phyloP scores from a whole-genome alignment of 2,888 invertebrate species.

The Lycocerus yunnanus region DNA sequence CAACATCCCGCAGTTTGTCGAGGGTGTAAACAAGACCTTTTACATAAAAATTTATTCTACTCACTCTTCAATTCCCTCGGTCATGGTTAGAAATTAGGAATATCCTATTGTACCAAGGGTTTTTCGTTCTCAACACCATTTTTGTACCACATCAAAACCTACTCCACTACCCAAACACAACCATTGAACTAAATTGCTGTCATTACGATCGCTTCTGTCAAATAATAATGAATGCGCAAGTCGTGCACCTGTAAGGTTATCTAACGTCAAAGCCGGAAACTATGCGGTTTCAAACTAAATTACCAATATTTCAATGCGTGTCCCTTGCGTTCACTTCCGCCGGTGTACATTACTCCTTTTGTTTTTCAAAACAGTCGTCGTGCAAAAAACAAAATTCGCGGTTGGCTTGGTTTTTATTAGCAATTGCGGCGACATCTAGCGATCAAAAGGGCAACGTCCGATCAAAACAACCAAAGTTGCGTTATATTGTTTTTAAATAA shows the following conservation, averaged over 20 bases:
- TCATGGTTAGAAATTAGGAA: conserved; percentile 39
- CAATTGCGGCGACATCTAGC: neutral
- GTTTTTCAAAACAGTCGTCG: neutral
- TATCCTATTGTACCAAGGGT: conserved; percentile 35
- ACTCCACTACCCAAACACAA: conserved; percentile 53
- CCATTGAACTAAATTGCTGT: conserved; percentile 54
- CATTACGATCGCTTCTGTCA: conserved; percentile 11
- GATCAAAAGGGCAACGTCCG: fast-evolving
- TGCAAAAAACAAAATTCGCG: neutral
- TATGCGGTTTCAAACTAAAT: neutral
- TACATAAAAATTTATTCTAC: conserved; percentile 12
- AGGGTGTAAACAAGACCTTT: conserved; percentile 21
- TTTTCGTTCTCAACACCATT: conserved; percentile 51
- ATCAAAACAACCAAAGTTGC: neutral
- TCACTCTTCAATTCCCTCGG: conserved; percentile 42
- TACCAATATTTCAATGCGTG: neutral
- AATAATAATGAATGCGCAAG: neutral
- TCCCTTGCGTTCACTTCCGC: neutral
- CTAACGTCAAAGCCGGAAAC: neutral
- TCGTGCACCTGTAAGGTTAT: neutral
- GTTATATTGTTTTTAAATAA: no score
- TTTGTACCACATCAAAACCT: conserved; percentile 56
- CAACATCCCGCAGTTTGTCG: conserved; percentile 20
- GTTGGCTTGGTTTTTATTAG: neutral
- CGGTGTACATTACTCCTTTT: neutral